Percentiles rank a stretch among this genome's conserved stretches.
Conservation (phyloP, 1,140 invertebrate genomes). For the Brachionus calyciflorus region DNA sequence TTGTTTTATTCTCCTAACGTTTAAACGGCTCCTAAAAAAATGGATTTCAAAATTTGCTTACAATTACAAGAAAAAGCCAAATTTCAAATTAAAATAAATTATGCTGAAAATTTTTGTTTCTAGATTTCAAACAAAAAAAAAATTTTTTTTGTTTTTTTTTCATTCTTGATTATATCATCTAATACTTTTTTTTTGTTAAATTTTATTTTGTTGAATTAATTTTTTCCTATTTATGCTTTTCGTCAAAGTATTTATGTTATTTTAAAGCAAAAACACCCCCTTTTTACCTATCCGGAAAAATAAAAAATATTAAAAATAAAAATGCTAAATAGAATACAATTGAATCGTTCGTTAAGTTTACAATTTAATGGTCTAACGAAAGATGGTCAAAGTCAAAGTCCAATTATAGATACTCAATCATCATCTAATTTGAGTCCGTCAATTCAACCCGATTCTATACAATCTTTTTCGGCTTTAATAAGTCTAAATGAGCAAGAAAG, state of each 20-base stretch:
- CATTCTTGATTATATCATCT: conserved; percentile 21
- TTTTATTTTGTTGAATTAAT: background rate
- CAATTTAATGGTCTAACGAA: background rate
- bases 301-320: background rate
- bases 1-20: too few species aligned
- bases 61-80: too few species aligned
- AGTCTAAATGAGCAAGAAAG: background rate
- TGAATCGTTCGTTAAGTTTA: conserved; percentile 11
- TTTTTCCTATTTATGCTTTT: background rate
- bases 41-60: too few species aligned
- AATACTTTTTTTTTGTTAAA: conserved; percentile 14
- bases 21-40: too few species aligned
- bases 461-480: conserved; percentile 5
- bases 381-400: conserved; percentile 7
- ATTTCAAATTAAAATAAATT: conserved; percentile 30
- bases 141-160: background rate
- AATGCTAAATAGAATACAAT: conserved; percentile 17
- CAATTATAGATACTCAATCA: background rate
- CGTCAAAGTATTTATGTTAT: too few species aligned
- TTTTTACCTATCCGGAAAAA: background rate
- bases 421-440: conserved; percentile 15
- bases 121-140: conserved; percentile 23
- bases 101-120: conserved; percentile 8
- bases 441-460: conserved; percentile 25
- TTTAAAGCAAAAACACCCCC: too few species aligned